phyloP scores from a whole-genome alignment of 2,113 vertebrate species.

The Cynocephalus volans region DNA sequence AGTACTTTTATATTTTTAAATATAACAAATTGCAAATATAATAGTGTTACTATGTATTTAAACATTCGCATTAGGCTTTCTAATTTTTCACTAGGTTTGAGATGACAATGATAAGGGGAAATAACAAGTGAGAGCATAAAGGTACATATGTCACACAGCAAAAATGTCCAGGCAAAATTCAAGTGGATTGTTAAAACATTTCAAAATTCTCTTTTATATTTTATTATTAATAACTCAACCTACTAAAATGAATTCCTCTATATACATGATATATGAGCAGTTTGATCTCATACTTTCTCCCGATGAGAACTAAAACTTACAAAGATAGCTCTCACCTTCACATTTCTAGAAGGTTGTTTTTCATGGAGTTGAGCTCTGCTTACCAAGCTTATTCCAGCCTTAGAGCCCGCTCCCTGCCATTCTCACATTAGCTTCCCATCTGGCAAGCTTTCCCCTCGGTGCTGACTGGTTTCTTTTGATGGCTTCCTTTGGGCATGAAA shows the following conservation, averaged over 20 bases:
- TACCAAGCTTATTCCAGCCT: slow-evolving; percentile 29
- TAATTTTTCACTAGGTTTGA: not conserved
- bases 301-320: not conserved
- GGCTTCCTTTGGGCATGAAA: slow-evolving; percentile 34
- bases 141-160: not conserved
- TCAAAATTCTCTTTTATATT: slow-evolving; percentile 26
- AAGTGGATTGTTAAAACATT: not conserved
- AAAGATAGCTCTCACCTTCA: slow-evolving; percentile 45
- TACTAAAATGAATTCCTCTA: not conserved
- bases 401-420: not conserved
- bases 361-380: not conserved
- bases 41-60: not conserved
- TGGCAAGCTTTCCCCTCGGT: not conserved
- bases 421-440: slow-evolving; percentile 1
- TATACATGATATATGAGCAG: not conserved
- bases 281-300: not conserved
- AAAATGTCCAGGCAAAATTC: not conserved
- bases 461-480: not conserved
- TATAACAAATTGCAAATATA: not conserved
- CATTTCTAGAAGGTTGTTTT: slow-evolving; percentile 20
- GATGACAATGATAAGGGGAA: not conserved
- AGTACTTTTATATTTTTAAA: not conserved
- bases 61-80: not conserved
- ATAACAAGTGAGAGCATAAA: not conserved
- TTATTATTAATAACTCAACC: slow-evolving; percentile 1